phyloP scores from a whole-genome alignment of 2,113 vertebrate species.

The Leuciscus idus region DNA sequence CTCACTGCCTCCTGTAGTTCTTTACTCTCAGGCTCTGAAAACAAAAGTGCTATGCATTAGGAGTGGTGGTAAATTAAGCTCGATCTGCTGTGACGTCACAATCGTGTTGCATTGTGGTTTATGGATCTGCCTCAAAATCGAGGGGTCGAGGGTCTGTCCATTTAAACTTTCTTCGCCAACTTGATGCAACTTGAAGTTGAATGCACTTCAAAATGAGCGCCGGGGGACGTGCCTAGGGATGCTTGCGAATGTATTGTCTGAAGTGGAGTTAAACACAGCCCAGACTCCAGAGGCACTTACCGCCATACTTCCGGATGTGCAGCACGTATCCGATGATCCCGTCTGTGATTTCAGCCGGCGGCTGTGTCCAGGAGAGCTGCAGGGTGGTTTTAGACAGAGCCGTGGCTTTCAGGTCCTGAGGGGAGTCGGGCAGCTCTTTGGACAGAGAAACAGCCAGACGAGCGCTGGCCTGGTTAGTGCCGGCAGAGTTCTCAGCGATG shows the following conservation, averaged over 20 bases:
- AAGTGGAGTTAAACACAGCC: no score
- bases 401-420: constrained; percentile 59
- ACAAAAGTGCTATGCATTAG: not conserved
- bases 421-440: constrained; percentile 67
- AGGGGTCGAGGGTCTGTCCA: no score
- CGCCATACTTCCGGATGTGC: constrained; percentile 72
- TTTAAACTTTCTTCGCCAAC: no score
- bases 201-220: no score
- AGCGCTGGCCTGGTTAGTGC: constrained; percentile 80
- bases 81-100: no score
- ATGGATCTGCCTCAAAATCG: no score
- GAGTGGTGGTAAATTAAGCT: no score
- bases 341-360: constrained; percentile 56
- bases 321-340: constrained; percentile 75
- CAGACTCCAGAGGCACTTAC: constrained; percentile 57
- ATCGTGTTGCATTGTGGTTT: no score
- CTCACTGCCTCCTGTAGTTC: constrained; percentile 80
- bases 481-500: constrained; percentile 75
- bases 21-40: constrained; percentile 70
- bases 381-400: constrained; percentile 70
- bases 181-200: no score
- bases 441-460: constrained; percentile 70
- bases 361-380: constrained; percentile 71
- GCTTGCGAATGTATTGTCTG: no score
- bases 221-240: no score